Base-by-base conservation (phyloP, 2,888 invertebrate genomes). In the Pimpla rufipes region DNA sequence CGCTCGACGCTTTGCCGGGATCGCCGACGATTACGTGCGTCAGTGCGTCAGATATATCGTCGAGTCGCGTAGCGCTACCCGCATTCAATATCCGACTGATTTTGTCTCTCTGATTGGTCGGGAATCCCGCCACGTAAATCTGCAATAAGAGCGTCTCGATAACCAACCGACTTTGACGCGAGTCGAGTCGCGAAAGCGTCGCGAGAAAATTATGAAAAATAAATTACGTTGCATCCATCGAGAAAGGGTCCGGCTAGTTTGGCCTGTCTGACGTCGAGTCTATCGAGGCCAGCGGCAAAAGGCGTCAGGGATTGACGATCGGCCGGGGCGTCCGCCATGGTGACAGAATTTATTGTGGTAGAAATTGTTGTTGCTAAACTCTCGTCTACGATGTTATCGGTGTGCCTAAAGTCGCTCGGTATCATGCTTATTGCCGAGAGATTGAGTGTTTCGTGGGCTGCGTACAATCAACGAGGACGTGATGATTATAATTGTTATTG, bases 221-320 rank as follows among this genome's bases (percentile, higher is more conserved):
- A 42, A 94, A 95, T 94, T 93, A 97, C 97, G 93, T 96, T 97
- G 91, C 98, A 98, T 67, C 98, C 98, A 94, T 98, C 98, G 77
- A 98, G 95, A 91, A 98, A 98, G 81, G 96, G 94, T 42, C 97
- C 98, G 84, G 96, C 96, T 90, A 95, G 95, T 90, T 96, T 96
- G 1, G 96, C 96, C 79, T 94, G 94, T 76, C 95, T 95, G 85
- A 97, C 94, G 88, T 96, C 96, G 55, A 96, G 93, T 75, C 79
- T 89, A 0, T 90, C 89, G 13, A 91, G 45, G 23, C 79, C 70
- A 16, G 80, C 52, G 84, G 88, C 86, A 76, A 91, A 90, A 29
- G 87, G 87, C 16, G 83, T 73, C 35, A 71, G 3, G n/a, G 47
- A 55, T n/a, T 83, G 82, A 57, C 74, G 71, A 79, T 78, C 80